Evolutionary conservation across 1,140 invertebrate species (phyloP).

Genomic region (Polyergus mexicanus): DNA sequence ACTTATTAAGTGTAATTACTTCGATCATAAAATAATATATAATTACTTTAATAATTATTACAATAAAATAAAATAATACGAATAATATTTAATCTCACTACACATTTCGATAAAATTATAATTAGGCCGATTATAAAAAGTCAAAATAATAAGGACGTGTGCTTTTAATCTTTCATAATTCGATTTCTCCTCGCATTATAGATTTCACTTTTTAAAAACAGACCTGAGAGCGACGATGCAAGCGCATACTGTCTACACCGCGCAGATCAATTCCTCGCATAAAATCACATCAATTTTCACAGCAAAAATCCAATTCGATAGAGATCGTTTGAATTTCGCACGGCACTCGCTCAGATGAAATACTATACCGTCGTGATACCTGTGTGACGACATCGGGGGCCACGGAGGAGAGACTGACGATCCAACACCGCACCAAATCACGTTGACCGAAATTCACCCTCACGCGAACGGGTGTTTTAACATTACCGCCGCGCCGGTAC

Average conservation of each 20-base stretch:
- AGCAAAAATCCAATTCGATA: not conserved
- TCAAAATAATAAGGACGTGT: not conserved
- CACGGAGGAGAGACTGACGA: constrained; percentile 14
- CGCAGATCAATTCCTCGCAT: not conserved
- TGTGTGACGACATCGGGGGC: constrained; percentile 19
- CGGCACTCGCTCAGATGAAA: constrained; percentile 21
- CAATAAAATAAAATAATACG: not conserved
- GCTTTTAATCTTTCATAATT: constrained; percentile 15
- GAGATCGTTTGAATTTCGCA: constrained; percentile 4
- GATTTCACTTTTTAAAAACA: constrained; percentile 10
- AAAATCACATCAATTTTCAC: constrained; percentile 7
- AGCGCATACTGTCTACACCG: not conserved
- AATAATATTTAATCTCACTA: not conserved
- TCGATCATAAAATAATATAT: no score
- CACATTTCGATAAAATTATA: not conserved
- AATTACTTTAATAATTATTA: not conserved
- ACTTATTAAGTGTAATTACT: not conserved
- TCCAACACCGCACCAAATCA: not conserved
- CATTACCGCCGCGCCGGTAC: not conserved
- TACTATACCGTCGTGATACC: constrained; percentile 52
- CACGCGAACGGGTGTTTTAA: not conserved
- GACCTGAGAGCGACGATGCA: constrained; percentile 11
- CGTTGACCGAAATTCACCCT: no score
- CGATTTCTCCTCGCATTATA: not conserved
- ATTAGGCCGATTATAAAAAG: not conserved